Evolutionary conservation across 2,888 invertebrate genomes (phyloP).

Genomic region (Melinopterus prodromus): DNA sequence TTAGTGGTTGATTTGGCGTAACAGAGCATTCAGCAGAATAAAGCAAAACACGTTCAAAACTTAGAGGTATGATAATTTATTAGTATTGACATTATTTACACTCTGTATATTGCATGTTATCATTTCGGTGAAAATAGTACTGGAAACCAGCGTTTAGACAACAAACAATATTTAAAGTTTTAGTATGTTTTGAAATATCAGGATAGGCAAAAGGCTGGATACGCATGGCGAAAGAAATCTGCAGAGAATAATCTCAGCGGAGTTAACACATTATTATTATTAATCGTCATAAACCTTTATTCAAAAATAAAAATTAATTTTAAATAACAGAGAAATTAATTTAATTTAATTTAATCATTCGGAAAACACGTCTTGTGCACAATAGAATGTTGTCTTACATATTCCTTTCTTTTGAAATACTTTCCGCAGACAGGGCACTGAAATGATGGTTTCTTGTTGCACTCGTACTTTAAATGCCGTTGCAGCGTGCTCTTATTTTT

Average conservation of each 20-base stretch:
- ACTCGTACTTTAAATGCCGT: slow-evolving; percentile 65
- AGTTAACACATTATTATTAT: no score
- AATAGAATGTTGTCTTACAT: slow-evolving; percentile 30
- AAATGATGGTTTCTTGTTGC: slow-evolving; percentile 65
- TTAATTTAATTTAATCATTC: background rate
- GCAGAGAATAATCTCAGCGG: no score
- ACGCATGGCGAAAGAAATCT: background rate
- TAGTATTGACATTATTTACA: no score
- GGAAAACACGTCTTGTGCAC: background rate
- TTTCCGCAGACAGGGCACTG: slow-evolving; percentile 62
- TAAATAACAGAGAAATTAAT: background rate
- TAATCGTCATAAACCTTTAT: background rate
- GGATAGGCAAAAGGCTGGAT: background rate
- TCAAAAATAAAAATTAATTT: background rate
- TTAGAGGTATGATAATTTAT: no score
- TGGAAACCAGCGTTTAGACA: no score
- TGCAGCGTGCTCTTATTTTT: slow-evolving; percentile 65
- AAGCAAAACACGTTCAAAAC: no score
- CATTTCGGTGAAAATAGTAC: no score
- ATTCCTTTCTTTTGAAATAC: slow-evolving; percentile 41
- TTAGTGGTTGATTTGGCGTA: no score
- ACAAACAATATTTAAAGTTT: no score
- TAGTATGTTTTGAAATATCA: background rate
- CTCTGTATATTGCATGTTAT: no score
- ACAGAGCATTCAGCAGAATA: no score